Conservation (phyloP, 1,140 invertebrate species). For the Aphidius ervi region DNA sequence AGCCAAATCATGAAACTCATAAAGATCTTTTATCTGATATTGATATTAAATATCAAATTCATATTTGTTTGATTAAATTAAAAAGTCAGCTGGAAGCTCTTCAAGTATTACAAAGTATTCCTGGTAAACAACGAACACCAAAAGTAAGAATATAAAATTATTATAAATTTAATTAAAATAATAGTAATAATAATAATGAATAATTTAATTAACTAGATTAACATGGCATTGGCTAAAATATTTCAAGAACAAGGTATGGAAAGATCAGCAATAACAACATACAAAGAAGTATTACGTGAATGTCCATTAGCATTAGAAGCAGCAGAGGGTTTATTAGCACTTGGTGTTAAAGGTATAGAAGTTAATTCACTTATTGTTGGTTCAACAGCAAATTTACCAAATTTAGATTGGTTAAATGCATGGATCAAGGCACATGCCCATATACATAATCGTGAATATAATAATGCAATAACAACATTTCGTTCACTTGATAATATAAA, state of each 20-base stretch:
- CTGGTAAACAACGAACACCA: slow-evolving; percentile 64
- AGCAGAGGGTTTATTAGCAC: slow-evolving; percentile 61
- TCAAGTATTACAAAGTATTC: slow-evolving; percentile 63
- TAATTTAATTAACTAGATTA: slow-evolving; percentile 41
- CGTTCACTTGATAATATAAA: slow-evolving; percentile 60
- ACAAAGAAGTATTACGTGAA: slow-evolving; percentile 73
- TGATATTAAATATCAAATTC: slow-evolving; percentile 76
- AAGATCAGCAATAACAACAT: slow-evolving; percentile 65
- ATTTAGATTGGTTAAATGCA: slow-evolving; percentile 59
- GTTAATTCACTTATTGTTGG: slow-evolving; percentile 65
- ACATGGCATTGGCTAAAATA: slow-evolving; percentile 69
- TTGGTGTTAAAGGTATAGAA: slow-evolving; percentile 69
- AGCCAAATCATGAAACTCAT: slow-evolving; percentile 48
- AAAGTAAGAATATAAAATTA: slow-evolving; percentile 49
- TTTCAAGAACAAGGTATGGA: slow-evolving; percentile 70
- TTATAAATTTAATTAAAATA: slow-evolving; percentile 14
- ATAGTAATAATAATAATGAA: slow-evolving; percentile 2
- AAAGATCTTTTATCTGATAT: slow-evolving; percentile 55
- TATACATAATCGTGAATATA: slow-evolving; percentile 62
- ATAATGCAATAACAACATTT: slow-evolving; percentile 60
- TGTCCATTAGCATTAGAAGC: slow-evolving; percentile 72
- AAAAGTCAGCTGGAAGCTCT: slow-evolving; percentile 65
- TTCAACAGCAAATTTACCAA: slow-evolving; percentile 47
- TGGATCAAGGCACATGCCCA: slow-evolving; percentile 69
- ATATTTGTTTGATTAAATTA: slow-evolving; percentile 63